phyloP scores from a whole-genome alignment of 2,888 invertebrate genomes.

The Podotricha telesiphe region DNA sequence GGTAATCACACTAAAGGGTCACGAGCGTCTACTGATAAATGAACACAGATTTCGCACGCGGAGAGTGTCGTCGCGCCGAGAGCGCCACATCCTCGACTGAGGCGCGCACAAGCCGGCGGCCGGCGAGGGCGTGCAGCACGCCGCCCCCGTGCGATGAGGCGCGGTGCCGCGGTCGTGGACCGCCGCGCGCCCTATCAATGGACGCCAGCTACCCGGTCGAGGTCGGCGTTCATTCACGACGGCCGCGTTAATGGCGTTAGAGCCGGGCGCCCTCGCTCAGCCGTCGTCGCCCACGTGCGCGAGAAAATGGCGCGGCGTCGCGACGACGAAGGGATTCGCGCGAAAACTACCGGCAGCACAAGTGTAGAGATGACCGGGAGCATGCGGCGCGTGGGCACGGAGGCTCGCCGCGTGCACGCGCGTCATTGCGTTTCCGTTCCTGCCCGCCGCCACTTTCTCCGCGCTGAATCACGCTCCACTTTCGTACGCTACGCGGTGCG shows the following conservation, averaged over 20 bases:
- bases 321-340: constrained; percentile 77
- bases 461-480: constrained; percentile 73
- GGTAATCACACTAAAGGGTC: constrained; percentile 61
- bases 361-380: constrained; percentile 70
- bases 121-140: constrained; percentile 76
- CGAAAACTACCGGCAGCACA: constrained; percentile 77
- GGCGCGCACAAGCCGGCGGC: constrained; percentile 70
- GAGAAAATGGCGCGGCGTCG: constrained; percentile 82
- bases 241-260: constrained; percentile 77
- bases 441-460: constrained; percentile 55
- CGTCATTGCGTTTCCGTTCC: constrained; percentile 53
- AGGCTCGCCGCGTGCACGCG: constrained; percentile 68
- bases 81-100: constrained; percentile 84
- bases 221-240: constrained; percentile 82
- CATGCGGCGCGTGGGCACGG: constrained; percentile 60
- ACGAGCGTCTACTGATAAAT: constrained; percentile 75
- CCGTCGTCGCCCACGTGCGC: constrained; percentile 81
- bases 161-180: constrained; percentile 70
- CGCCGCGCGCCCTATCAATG: constrained; percentile 78
- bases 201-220: constrained; percentile 77
- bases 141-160: constrained; percentile 72
- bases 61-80: constrained; percentile 74
- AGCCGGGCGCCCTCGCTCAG: constrained; percentile 72
- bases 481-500: constrained; percentile 61
- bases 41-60: constrained; percentile 80